Evolutionary conservation across 2,888 invertebrate genomes (phyloP), one percentile per base, ranked within the genome.

Genomic region (Drosophila mercatorum): DNA sequence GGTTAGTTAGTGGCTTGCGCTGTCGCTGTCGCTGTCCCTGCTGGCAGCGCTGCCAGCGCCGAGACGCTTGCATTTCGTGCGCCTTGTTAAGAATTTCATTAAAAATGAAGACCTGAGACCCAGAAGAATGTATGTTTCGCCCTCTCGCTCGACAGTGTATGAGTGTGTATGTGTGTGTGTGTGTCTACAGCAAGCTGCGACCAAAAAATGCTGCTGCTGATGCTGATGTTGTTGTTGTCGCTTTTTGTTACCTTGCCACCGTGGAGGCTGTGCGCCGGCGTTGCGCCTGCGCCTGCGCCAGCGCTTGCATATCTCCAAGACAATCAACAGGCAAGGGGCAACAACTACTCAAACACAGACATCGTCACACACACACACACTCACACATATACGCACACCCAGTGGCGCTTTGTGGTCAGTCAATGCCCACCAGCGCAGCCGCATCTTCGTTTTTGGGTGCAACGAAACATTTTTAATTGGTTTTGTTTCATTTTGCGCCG

Each of bases 21-120:
- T 36, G 57, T 14, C 59, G 52, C 52, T 38, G 57, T 10, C 51
- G 36, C 52, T 14, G 58, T 44, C 40, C 51, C 55, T 41, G 67
- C n/a, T 28, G 41, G 49, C 64, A 46, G 52, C 61, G 68, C 67
- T 53, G 83, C 59, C 40, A 46, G 57, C 83, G 74, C 72, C 73
- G 53, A 14, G 53, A 53, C 38, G 82, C 75, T 74, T 78, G 80
- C 76, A 83, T 78, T 78, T 88, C 87, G 90, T 90, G 90, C 85
- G 85, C 83, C 89, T 91, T 88, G 88, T 88, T 90, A 87, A 91
- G 91, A 85, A 91, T 90, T 90, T 89, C 91, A 91, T 91, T 91
- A 90, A 91, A 84, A 89, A 90, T 89, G 89, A 89, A 89, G 91
- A 91, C 89, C 90, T 90, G 90, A 84, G 84, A 84, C 90, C 89